Percentiles rank a stretch among this genome's conserved stretches.
Conservation (phyloP, 2,888 invertebrate species). For the Arrhopalites spinosus region DNA sequence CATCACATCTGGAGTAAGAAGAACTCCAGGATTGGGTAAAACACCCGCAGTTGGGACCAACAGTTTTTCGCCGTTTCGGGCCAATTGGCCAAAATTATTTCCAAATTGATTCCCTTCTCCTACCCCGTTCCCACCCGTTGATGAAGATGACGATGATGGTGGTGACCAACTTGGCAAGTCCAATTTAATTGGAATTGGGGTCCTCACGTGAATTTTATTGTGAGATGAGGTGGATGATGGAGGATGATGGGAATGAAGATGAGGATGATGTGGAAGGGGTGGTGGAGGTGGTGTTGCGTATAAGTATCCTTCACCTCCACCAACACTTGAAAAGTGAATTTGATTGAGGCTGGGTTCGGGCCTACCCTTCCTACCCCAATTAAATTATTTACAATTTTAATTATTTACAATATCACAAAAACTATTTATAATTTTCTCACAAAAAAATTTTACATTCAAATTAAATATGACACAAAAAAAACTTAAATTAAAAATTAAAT, state of each 20-base stretch:
- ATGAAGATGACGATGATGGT: constrained; percentile 21
- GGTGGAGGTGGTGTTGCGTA: constrained; percentile 33
- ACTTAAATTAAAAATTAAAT: no score
- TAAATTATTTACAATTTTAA: no score
- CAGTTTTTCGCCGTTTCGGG: constrained; percentile 55
- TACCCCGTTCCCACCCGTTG: background rate
- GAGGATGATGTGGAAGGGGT: constrained; percentile 18
- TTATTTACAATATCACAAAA: no score
- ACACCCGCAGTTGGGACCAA: constrained; percentile 54
- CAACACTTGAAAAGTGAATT: constrained; percentile 27
- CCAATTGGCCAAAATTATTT: constrained; percentile 34
- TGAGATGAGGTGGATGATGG: constrained; percentile 15
- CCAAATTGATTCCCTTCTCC: background rate
- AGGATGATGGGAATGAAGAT: background rate
- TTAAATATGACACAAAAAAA: no score
- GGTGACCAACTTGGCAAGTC: constrained; percentile 50
- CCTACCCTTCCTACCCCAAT: constrained; percentile 51
- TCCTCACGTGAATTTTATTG: constrained; percentile 44
- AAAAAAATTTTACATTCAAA: no score
- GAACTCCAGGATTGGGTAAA: constrained; percentile 54
- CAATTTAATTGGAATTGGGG: constrained; percentile 50
- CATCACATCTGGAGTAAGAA: constrained; percentile 58
- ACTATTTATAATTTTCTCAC: no score
- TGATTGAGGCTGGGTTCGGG: constrained; percentile 45
- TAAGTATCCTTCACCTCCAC: constrained; percentile 18